Evolutionary conservation across 2,797 vertebrate species (phyloP).

Genomic region (Hybognathus amarus): DNA sequence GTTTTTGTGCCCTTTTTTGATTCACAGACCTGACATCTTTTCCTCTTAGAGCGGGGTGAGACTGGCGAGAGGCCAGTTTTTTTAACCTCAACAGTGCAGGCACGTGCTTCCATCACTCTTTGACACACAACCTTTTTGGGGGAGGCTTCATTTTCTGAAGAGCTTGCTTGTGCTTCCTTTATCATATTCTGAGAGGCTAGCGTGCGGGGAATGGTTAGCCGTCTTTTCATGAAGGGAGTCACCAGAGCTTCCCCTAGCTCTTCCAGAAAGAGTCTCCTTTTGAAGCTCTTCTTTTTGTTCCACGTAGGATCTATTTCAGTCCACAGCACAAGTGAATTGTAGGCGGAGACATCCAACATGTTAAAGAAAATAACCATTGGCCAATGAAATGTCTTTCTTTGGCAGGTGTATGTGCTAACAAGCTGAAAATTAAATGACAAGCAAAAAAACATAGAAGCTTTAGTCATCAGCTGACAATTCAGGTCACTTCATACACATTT

Average conservation of each 20-base stretch:
- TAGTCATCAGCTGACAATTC: not conserved
- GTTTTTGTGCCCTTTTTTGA: conserved; percentile 10
- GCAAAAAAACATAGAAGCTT: not conserved
- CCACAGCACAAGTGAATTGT: conserved; percentile 52
- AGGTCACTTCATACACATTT: too few relatives aligned
- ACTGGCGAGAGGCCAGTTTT: not conserved
- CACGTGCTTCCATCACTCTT: too few relatives aligned
- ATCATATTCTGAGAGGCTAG: not conserved
- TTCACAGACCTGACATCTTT: conserved; percentile 35
- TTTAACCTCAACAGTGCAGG: too few relatives aligned
- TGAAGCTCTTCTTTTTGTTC: not conserved
- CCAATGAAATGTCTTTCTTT: conserved; percentile 2
- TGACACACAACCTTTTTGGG: too few relatives aligned
- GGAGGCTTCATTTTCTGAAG: fast-evolving
- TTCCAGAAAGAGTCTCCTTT: conserved; percentile 6
- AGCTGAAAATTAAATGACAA: conserved; percentile 2
- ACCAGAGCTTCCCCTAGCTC: conserved; percentile 11
- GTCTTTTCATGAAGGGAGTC: not conserved
- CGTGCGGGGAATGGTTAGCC: not conserved
- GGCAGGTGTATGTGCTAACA: conserved; percentile 6
- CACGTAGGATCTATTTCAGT: not conserved
- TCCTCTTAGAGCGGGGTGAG: conserved; percentile 26
- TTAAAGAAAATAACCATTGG: conserved; percentile 51
- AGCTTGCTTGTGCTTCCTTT: not conserved
- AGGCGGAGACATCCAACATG: conserved; percentile 37